A percentile compares a stretch with the other conserved stretches of the same genome.
Conservation (phyloP, 1,140 invertebrate genomes). For the Muscidifurax raptorellus region DNA sequence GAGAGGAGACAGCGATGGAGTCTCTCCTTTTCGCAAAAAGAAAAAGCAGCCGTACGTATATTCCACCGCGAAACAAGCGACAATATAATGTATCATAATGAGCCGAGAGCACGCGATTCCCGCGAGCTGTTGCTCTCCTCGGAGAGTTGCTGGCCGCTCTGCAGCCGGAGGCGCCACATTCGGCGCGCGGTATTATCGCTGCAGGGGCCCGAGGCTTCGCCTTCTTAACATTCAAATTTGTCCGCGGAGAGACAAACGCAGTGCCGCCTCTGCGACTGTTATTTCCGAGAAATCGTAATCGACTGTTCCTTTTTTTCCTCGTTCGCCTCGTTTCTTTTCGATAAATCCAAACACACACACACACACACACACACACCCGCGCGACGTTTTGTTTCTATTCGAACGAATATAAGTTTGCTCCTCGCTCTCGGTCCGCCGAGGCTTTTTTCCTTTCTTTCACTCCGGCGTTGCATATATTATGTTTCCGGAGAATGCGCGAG, state of each 20-base stretch:
- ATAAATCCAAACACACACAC: too few species aligned
- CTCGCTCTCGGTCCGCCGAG: too few species aligned
- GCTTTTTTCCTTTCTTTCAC: too few species aligned
- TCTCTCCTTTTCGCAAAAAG: neutral
- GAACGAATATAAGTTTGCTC: too few species aligned
- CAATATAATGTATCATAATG: slow-evolving; percentile 50
- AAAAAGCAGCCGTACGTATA: neutral
- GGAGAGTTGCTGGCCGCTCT: neutral
- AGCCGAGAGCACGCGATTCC: slow-evolving; percentile 43
- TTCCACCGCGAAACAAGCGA: slow-evolving; percentile 25
- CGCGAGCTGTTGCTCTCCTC: neutral
- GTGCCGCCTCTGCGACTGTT: neutral
- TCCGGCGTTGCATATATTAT: too few species aligned
- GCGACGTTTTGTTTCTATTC: too few species aligned
- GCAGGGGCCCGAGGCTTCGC: neutral
- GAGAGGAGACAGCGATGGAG: neutral
- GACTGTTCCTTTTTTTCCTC: neutral
- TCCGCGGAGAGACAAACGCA: neutral
- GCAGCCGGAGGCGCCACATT: neutral
- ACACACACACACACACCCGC: too few species aligned
- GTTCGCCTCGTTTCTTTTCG: too few species aligned
- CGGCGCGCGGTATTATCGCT: neutral
- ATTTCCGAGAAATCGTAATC: neutral
- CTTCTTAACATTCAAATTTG: neutral
- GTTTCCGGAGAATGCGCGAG: too few species aligned